Base-by-base conservation (phyloP, 2,888 invertebrate genomes). In the Drosophila pegasa region DNA sequence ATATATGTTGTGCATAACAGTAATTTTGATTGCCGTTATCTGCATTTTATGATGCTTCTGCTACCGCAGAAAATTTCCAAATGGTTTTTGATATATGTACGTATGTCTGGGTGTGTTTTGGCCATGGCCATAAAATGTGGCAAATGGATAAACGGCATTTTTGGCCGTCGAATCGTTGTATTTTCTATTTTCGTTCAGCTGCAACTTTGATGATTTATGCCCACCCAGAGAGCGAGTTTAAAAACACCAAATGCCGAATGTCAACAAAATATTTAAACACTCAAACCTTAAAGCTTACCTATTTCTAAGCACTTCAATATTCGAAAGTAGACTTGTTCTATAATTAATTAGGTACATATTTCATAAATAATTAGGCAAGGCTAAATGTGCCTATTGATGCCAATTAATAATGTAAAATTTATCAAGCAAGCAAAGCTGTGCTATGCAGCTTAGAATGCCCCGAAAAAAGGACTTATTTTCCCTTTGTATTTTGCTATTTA, bases 1-100 rank as follows among this genome's bases (percentile, higher is more conserved):
- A 3, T 45, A 0, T 20, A 18, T 18, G 7, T 12, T 3, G 10
- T n/a, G 12, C 22, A n/a, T 33, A 5, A 16, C 51, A 67, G 71
- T 72, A 66, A 80, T 78, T 73, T 75, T 75, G 82, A 87, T 81
- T 85, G 87, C 85, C 69, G 68, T 66, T 88, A 85, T 81, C 85
- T 85, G 85, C 79, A 87, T 84, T 88, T 85, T 87, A 88, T 88
- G 85, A 84, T 87, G 84, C 77, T 79, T 69, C 66, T 69, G 69
- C 66, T 51, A 73, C 88, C 71, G 69, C 85, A 82, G 25, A 64
- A 55, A 31, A 43, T 64, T 71, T 82, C 76, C 58, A 63, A 68
- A 83, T 82, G 74, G 77, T 55, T 83, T 82, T 80, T 83, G 87
- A 83, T 88, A 83, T 50, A 50, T 50, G 14, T 67, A 86, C 69